Base-by-base conservation (phyloP, 2,888 invertebrate genomes). In the Hyalella azteca region DNA sequence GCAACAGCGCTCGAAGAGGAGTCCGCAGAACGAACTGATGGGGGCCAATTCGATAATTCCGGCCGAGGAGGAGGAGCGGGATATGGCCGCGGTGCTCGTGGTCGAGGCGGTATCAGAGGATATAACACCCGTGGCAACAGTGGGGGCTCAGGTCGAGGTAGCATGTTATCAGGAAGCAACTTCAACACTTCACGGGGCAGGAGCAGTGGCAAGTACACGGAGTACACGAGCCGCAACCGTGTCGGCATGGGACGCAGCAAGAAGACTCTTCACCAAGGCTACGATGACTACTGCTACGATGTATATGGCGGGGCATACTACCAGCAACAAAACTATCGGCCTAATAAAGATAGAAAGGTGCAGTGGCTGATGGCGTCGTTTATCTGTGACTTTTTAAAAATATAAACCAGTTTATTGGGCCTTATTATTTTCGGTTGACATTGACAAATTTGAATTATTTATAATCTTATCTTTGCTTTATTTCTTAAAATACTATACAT, bases 81-180 rank as follows among this genome's bases (percentile, higher is more conserved):
- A 59, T n/a, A 9, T 1, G 22, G 45, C 13, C 75, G 75, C 1
- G 75, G 75, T 19, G 39, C 19, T 45, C 22, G 75, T 41, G 75
- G 75, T 2, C 15, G 75, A 22, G 45, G 41, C 32, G 45, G 41
- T n/a, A 45, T n/a, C 5, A 75, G 82, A 36, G 78, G 80, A 29
- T 78, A 59, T 54, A 60, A 78, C 66, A 78, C 78, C 66, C 78
- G 78, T 60, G 82, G 80, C 22, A 80, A 79, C 77, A 78, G 80
- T 80, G 80, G 76, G 78, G 80, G 80, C 76, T 80, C 80, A 54
- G 82, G 82, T 78, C 82, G 82, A 78, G 82, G 82, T 78, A 78
- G 82, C 78, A 76, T 78, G 78, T 13, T 66, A 19, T 15, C 11
- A n/a, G 36, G 36, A 11, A 11, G 66, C 7, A 29, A 29, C 36